Percentiles rank a stretch among this genome's conserved stretches.
Evolutionary conservation across 2,113 vertebrate species (phyloP).

Genomic region (Cairina moschata): DNA sequence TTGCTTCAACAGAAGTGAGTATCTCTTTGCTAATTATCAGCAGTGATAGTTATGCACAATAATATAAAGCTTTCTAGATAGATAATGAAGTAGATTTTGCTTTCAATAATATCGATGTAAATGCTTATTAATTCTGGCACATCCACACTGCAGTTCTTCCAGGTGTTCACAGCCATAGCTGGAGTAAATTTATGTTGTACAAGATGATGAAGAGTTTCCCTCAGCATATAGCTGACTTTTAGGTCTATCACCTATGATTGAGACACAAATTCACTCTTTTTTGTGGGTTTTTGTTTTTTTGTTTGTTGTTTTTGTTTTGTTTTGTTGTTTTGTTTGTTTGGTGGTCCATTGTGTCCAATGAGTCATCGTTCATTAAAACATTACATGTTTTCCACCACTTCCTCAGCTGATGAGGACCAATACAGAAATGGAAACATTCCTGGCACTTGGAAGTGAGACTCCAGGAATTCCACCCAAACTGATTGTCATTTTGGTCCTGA

Average conservation of each 20-base stretch:
- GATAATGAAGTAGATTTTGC: neutral
- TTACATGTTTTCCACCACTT: neutral
- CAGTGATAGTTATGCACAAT: neutral
- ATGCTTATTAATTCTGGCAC: neutral
- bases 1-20: neutral
- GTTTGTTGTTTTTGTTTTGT: neutral
- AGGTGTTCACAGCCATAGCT: neutral
- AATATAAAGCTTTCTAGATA: neutral
- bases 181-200: neutral
- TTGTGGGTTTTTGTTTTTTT: too few relatives aligned
- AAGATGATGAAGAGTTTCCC: neutral
- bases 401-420: neutral
- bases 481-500: rapidly evolving
- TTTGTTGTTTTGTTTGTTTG: neutral
- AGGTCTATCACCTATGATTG: neutral
- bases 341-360: neutral
- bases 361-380: neutral
- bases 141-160: neutral
- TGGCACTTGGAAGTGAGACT: neutral
- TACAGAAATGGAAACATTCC: neutral
- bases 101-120: neutral
- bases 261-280: neutral
- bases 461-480: neutral
- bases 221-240: neutral
- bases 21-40: neutral